Evolutionary conservation across 2,797 vertebrate genomes (phyloP).

Genomic region (Hippopotamyrus pictus): DNA sequence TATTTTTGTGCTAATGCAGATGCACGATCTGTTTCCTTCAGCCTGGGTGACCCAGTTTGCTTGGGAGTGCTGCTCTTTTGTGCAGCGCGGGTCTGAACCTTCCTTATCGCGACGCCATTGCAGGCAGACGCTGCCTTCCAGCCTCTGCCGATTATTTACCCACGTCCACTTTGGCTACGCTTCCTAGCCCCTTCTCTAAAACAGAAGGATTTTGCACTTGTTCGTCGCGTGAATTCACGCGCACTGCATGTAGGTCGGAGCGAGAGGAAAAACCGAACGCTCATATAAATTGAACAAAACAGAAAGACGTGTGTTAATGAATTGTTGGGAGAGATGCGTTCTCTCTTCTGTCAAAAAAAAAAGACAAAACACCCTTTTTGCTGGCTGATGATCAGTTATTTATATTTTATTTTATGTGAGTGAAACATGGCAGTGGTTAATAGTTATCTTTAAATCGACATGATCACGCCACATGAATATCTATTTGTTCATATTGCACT

Average conservation of each 20-base stretch:
- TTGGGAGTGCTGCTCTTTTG: background rate
- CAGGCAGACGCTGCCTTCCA: constrained; percentile 16
- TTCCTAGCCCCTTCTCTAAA: constrained; percentile 17
- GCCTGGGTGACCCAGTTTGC: constrained; percentile 27
- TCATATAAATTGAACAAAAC: background rate
- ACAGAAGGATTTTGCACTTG: background rate
- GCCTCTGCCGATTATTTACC: constrained; percentile 11
- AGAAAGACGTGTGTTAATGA: background rate
- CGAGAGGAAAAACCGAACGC: background rate
- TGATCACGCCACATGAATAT: background rate
- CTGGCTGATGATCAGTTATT: background rate
- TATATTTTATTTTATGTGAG: background rate
- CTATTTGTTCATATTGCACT: background rate
- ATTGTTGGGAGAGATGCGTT: background rate
- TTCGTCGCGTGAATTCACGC: background rate
- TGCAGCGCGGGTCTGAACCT: background rate
- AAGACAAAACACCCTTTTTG: background rate
- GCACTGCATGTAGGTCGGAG: background rate
- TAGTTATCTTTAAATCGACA: background rate
- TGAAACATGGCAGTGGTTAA: background rate
- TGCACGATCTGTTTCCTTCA: constrained; percentile 20
- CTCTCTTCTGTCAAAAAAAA: background rate
- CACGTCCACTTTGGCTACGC: background rate
- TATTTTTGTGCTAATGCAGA: constrained; percentile 17
- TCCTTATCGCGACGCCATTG: constrained; percentile 9